Evolutionary conservation across 1,140 invertebrate genomes (phyloP), one percentile per base, ranked within the genome.

Genomic region (Pogonognathellus flavescens): DNA sequence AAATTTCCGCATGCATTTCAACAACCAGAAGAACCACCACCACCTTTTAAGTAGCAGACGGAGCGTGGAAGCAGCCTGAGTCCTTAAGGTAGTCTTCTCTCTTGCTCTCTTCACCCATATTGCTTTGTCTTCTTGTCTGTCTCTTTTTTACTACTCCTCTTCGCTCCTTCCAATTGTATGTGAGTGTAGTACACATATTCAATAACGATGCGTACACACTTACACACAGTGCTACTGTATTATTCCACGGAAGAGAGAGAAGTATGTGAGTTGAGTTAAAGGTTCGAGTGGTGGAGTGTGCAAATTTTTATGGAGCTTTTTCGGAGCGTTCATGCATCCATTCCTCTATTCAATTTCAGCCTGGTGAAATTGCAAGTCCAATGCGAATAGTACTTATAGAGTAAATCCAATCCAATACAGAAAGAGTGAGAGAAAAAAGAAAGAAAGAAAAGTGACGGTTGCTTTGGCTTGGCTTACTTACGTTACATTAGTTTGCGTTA

Each of bases 251-350:
- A 25, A 14, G 62, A 14, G 52, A 53, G 52, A 13, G 52, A 6
- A 22, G n/a, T n/a, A n/a, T 41, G 31, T 41, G 31, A 41, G 31
- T 41, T 41, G 31, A 41, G 31, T 41, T 41, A 41, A 41, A 41
- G n/a, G 53, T 57, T 76, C 41, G 70, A 76, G 70, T 76, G 2
- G 31, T 41, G 14, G 70, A 76, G n/a, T 76, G 70, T 81, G 80
- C 80, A 81, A 81, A 81, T 81, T 81, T 81, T 81, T 81, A 81
- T 81, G 80, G 80, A 55, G 70, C 70, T 76, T 76, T 76, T 76
- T 76, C 70, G 13, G 49, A 49, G 70, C 70, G 41, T 76, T 76
- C 70, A 76, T 76, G 70, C 70, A 76, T 76, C n/a, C 70, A 76
- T 76, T 76, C n/a, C 70, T 50, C 70, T 31, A 76, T 76, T 76